Conservation (phyloP, 2,797 vertebrate species). For the Rhincodon typus region DNA sequence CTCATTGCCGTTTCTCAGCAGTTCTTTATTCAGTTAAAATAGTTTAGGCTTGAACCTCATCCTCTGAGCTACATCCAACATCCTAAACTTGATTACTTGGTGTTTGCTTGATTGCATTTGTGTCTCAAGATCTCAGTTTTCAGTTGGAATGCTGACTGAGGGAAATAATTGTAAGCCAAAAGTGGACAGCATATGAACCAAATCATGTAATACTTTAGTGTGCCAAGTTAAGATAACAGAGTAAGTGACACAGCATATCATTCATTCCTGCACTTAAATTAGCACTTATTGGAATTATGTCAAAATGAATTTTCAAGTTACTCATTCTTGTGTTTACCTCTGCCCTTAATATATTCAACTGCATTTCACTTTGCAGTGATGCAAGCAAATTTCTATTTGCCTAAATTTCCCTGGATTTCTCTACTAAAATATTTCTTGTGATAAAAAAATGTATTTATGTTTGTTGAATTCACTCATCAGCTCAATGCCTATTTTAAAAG, state of each 20-base stretch:
- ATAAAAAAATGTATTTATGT: background rate
- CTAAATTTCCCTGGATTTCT: background rate
- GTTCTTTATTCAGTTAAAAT: background rate
- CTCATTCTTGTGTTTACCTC: background rate
- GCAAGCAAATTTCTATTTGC: background rate
- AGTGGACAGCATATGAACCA: constrained; percentile 6
- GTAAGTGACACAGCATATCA: background rate
- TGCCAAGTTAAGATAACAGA: constrained; percentile 11
- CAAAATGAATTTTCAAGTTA: constrained; percentile 31
- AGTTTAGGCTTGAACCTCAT: background rate
- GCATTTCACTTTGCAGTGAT: background rate
- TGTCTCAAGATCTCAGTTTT: constrained; percentile 24
- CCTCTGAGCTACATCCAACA: background rate
- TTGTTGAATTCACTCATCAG: background rate
- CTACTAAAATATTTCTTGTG: background rate
- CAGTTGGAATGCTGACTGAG: background rate
- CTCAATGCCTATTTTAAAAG: background rate
- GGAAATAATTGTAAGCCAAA: background rate
- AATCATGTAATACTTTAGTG: background rate
- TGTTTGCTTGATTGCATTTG: constrained; percentile 15
- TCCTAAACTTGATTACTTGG: constrained; percentile 6
- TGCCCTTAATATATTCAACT: background rate
- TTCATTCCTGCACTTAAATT: constrained; percentile 3
- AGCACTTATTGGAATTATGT: constrained; percentile 2
- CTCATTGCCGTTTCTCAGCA: no score